A percentile compares a stretch with the other conserved stretches of the same genome.
Conservation (phyloP, 2,797 vertebrate species). For the Gallirallus australis region DNA sequence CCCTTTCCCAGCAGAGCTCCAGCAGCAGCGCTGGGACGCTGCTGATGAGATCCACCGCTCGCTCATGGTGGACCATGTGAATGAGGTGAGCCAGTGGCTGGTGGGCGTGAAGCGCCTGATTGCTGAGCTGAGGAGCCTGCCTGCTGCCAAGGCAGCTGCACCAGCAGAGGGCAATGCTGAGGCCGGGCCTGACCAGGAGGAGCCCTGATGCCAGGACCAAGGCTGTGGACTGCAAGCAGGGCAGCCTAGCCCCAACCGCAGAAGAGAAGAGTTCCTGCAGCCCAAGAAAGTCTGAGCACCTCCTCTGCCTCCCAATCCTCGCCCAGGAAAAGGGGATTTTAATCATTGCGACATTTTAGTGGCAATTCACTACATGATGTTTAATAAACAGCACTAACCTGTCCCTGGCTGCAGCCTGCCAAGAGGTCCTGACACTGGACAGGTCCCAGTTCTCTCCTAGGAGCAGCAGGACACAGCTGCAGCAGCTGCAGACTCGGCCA, state of each 20-base stretch:
- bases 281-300: background rate
- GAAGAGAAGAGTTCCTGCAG: background rate
- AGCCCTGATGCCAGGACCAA: background rate
- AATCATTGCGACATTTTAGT: constrained; percentile 14
- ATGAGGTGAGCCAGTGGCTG: constrained; percentile 97
- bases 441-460: background rate
- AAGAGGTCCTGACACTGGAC: background rate
- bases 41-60: constrained; percentile 93
- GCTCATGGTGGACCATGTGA: constrained; percentile 94
- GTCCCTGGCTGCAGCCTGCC: background rate
- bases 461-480: rapidly evolving
- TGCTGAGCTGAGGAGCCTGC: constrained; percentile 85
- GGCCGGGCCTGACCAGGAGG: background rate
- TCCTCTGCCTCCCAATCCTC: background rate
- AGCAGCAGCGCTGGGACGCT: constrained; percentile 81
- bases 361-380: constrained; percentile 2
- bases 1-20: constrained; percentile 81
- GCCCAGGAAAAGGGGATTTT: constrained; percentile 1
- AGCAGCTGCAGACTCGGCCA: background rate
- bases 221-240: background rate
- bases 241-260: background rate
- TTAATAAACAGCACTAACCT: constrained; percentile 54
- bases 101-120: constrained; percentile 94
- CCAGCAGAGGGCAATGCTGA: rapidly evolving
- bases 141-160: constrained; percentile 20